Base-by-base conservation (phyloP, 2,888 invertebrate genomes). In the Scrobipalpa atriplicella region DNA sequence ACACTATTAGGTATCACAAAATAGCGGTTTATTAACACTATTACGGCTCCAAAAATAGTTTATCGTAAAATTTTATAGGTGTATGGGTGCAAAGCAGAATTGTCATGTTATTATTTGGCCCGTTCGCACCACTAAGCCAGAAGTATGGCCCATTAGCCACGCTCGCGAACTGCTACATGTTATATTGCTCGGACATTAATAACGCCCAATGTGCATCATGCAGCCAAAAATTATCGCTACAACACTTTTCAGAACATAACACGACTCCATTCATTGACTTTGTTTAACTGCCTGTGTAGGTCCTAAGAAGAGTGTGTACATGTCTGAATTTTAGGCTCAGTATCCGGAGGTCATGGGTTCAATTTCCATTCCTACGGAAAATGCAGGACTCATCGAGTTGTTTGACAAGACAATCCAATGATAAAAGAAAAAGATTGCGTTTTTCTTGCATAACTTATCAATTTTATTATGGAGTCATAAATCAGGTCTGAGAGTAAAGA, bases 111-210 rank as follows among this genome's bases (percentile, higher is more conserved):
- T 89, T 88, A 88, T 89, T 88, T 87, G 82, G 84, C 80, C 77
- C 84, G 84, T 86, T 88, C 85, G 85, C 86, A 85, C 81, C 87
- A 82, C 85, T 90, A 90, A 91, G 89, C 89, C 81, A 86, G 88
- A 90, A 82, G 80, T 89, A 90, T 89, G 83, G 87, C 73, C 88
- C 88, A 89, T 90, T 90, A 84, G 84, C 83, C 80, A 84, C 84
- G 83, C 84, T 85, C 75, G 84, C 81, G 80, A 81, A 84, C 82
- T 81, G 82, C 75, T 79, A 80, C 84, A 78, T 81, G 86, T 87
- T 85, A 89, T 89, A 90, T 86, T 83, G 82, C 75, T 73, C 72
- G 69, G 74, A 78, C 85, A 87, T 87, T 88, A 87, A 63, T 63
- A 63, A 51, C 38, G 21, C 52, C 61, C 18, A 63, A 63, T 63